phyloP scores from a whole-genome alignment of 2,113 vertebrate species.

The Oryzias celebensis region DNA sequence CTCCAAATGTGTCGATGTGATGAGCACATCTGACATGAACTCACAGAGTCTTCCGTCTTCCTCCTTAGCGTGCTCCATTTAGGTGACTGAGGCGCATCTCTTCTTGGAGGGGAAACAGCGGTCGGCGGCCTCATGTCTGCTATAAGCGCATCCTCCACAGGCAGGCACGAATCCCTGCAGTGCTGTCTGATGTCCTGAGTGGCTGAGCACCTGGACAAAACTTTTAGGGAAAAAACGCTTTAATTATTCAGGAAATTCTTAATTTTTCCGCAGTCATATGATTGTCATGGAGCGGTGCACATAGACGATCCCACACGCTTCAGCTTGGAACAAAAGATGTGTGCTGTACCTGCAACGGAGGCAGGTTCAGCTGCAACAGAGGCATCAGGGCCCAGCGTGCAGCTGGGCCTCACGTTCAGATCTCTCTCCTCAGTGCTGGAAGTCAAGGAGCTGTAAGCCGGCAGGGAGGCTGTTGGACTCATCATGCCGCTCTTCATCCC shows the following conservation, averaged over 20 bases:
- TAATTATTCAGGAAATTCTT: no score
- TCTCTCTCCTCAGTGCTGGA: slow-evolving; percentile 53
- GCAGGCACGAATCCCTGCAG: slow-evolving; percentile 47
- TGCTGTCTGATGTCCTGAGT: slow-evolving; percentile 72
- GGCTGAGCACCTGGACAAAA: slow-evolving; percentile 69
- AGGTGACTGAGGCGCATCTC: slow-evolving; percentile 69
- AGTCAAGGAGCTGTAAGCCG: slow-evolving; percentile 60
- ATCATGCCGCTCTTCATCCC: slow-evolving; percentile 61
- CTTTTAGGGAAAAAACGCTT: slow-evolving; percentile 8
- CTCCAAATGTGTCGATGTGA: background rate
- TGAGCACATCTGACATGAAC: slow-evolving; percentile 15
- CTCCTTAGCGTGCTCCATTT: slow-evolving; percentile 85
- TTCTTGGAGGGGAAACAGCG: slow-evolving; percentile 22
- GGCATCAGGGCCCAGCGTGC: slow-evolving; percentile 63
- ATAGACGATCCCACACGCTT: no score
- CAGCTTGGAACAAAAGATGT: background rate
- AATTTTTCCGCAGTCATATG: no score
- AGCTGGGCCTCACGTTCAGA: slow-evolving; percentile 54
- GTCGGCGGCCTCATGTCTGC: slow-evolving; percentile 25
- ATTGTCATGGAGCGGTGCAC: no score
- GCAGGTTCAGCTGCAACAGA: slow-evolving; percentile 24
- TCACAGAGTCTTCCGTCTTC: slow-evolving; percentile 76
- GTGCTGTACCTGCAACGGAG: slow-evolving; percentile 41
- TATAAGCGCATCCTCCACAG: slow-evolving; percentile 12
- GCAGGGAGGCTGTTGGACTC: slow-evolving; percentile 69